Evolutionary conservation across 2,888 invertebrate species (phyloP).

Genomic region (Ceraclea dissimilis): DNA sequence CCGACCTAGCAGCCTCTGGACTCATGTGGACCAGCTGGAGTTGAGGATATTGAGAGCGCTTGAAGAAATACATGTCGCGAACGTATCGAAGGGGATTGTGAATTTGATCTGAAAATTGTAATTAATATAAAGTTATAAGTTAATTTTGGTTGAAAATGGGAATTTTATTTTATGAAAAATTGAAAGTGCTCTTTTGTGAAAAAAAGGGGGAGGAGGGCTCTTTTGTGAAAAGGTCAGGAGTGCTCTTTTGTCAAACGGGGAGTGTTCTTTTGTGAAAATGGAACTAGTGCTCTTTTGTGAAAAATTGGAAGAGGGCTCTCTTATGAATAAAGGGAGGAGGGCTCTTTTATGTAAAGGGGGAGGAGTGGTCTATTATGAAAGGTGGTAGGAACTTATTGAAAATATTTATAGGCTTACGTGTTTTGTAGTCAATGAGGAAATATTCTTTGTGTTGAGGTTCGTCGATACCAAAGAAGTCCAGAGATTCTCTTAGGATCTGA

Average conservation of each 20-base stretch:
- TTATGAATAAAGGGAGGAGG: too few relatives aligned
- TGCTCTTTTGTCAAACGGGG: too few relatives aligned
- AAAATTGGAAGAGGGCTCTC: too few relatives aligned
- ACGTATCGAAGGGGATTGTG: constrained; percentile 94
- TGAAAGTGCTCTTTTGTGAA: not conserved
- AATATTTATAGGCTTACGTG: constrained; percentile 81
- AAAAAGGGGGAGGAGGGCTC: not conserved
- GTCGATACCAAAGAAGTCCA: constrained; percentile 96
- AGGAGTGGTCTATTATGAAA: too few relatives aligned
- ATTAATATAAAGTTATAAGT: too few relatives aligned
- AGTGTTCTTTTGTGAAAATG: too few relatives aligned
- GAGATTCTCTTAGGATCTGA: constrained; percentile 87
- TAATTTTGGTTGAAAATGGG: not conserved
- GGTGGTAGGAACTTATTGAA: too few relatives aligned
- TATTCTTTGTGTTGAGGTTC: constrained; percentile 82
- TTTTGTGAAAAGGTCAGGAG: too few relatives aligned
- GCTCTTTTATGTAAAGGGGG: too few relatives aligned
- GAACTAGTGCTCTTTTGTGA: too few relatives aligned
- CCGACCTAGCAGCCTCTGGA: constrained; percentile 82
- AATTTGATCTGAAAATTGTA: constrained; percentile 75
- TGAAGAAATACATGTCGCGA: constrained; percentile 90
- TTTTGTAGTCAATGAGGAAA: constrained; percentile 96
- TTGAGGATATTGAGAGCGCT: constrained; percentile 96
- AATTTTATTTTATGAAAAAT: too few relatives aligned
- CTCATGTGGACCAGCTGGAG: constrained; percentile 89